A percentile compares a stretch with the other conserved stretches of the same genome.
These are phyloP conservation scores for Plebejus melissa DNA, from an alignment of 2,888 invertebrate species.

Conservation along the genomic window DNA sequence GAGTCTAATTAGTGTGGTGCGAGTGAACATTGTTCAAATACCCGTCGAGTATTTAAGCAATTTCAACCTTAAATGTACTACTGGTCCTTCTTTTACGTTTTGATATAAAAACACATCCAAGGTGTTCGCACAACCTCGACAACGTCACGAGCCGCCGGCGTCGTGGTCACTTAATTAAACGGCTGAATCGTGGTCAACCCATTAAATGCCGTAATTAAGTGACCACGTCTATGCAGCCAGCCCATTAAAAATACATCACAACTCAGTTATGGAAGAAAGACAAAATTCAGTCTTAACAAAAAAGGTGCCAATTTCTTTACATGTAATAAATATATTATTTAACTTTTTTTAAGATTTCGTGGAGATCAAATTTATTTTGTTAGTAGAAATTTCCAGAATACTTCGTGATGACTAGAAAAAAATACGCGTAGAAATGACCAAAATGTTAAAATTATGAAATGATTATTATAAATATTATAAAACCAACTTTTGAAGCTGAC, in stretches of 20 bases:
- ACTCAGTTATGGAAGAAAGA: conserved; percentile 29
- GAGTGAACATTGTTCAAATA: conserved; percentile 49
- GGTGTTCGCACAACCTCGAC: conserved; percentile 60
- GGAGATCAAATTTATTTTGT: not conserved
- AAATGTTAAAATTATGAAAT: not conserved
- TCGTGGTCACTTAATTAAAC: not conserved
- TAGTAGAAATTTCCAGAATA: not conserved
- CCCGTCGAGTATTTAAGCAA: conserved; percentile 42
- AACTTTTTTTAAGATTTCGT: not conserved
- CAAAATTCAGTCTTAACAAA: conserved; percentile 32
- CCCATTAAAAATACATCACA: conserved; percentile 23
- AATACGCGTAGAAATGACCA: not conserved
- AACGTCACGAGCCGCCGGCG: not conserved
- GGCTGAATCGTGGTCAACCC: not conserved
- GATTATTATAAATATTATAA: not conserved
- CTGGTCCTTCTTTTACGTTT: conserved; percentile 76
- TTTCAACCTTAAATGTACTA: conserved; percentile 49
- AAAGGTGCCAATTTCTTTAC: conserved; percentile 20
- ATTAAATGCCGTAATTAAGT: not conserved
- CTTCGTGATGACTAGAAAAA: conserved; percentile 6
- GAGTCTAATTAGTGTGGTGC: conserved; percentile 59
- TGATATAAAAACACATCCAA: conserved; percentile 63
- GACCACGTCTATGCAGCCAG: not conserved
- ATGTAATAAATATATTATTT: not conserved
- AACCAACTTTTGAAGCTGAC: not conserved